Evolutionary conservation across 2,113 vertebrate genomes (phyloP), one percentile per base, ranked within the genome.

Genomic region (Chlorodrepanis virens): DNA sequence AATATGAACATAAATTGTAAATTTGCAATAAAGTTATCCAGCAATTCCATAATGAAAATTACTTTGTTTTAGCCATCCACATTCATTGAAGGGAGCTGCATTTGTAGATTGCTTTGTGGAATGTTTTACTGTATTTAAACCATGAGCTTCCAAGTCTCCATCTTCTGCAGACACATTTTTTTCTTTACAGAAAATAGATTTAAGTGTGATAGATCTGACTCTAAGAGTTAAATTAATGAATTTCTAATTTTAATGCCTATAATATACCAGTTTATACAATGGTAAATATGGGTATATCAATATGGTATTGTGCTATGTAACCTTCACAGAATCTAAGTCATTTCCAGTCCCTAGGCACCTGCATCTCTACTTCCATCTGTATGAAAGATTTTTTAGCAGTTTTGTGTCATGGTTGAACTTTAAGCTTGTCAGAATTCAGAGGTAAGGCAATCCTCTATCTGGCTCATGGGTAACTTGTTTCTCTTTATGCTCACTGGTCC

Each of bases 1-100:
- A 84, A 90, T 80, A 77, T 59, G 42, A 84, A 78, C 50, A 72
- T 67, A 69, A 93, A 83, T 67, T 74, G 42, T 74, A 69, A 70
- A 83, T 74, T 86, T 69, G 64, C 17, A 42, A 44, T 53, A 53
- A 87, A 92, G 40, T 85, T 77, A 83, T 64, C 33, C 33, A 65
- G 53, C 17, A 88, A 70, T 83, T 89, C 25, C 69, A 45, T 86
- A 8, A 50, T 53, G 35, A 76, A 87, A 67, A 92, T 86, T 1
- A 54, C 19, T 81, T 77, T 77, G 57, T 74, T 53, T 86, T 82
- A 82, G n/a, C 22, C 21, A 61, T 39, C 27, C 75, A 45, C 50
- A 76, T 78, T 61, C 49, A n/a, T 19, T 83, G 28, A 57, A 89
- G 45, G n/a, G 24, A 63, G 33, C 9, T 47, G 14, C 24, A 52